Evolutionary conservation across 2,888 invertebrate species (phyloP), one percentile per base, ranked within the genome.

Genomic region (Andrena trimmerana): DNA sequence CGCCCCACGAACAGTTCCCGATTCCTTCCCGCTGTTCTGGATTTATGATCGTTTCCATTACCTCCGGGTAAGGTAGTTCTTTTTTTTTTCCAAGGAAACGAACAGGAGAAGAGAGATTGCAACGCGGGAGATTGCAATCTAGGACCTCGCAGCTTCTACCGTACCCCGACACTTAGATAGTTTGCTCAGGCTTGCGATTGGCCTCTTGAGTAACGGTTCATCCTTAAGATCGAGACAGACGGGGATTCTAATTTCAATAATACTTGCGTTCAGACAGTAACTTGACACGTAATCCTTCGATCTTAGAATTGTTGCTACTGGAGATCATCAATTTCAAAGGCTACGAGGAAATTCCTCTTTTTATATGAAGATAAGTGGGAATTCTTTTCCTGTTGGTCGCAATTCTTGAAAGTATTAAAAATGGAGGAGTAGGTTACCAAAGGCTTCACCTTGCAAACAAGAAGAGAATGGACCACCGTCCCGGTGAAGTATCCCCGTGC

Each of bases 11-110:
- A 71, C 67, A 62, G 81, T 70, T 80, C 52, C 54, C 73, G 50
- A 79, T 81, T 63, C 52, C 82, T 81, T 76, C 81, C 81, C 67
- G 75, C 82, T 76, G 82, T 80, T 82, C 76, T 80, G 33, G 70
- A 82, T 82, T 82, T 80, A 82, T 80, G 82, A 62, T 36, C 69
- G 48, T 66, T 75, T 70, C 82, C 48, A 81, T 76, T 74, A 71
- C 76, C 76, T 31, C 52, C 60, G 66, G 70, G 36, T 48, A 48
- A 54, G 36, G 36, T 36, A 31, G 33, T 65, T 42, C 42, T 16
- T 70, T 72, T 57, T n/a, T 69, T 72, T 62, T 16, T 16, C 59
- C 36, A 7, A 60, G 31, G 60, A 68, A 77, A 62, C 54, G 63
- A 65, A 63, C 24, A 54, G 42, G 54, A 36, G 42, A 67, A 66